phyloP scores from a whole-genome alignment of 1,140 invertebrate genomes.

The Drosophila subobscura region DNA sequence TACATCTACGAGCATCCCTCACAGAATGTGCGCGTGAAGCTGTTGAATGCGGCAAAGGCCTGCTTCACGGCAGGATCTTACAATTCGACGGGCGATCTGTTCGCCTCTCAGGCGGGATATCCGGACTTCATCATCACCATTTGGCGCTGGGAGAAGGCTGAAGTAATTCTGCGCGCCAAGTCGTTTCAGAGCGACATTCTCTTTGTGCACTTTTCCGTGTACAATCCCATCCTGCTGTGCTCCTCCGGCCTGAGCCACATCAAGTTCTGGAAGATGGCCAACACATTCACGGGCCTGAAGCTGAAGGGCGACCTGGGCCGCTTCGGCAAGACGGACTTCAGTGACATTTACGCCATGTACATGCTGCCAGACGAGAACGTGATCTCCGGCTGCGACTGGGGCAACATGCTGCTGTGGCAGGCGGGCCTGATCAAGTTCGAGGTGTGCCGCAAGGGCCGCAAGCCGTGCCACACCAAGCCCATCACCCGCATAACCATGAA shows the following conservation, averaged over 20 bases:
- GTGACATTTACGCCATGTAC: slow-evolving; percentile 92
- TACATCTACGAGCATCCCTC: slow-evolving; percentile 93
- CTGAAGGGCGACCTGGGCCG: slow-evolving; percentile 92
- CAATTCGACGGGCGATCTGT: slow-evolving; percentile 90
- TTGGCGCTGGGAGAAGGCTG: slow-evolving; percentile 92
- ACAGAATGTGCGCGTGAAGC: slow-evolving; percentile 88
- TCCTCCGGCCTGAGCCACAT: slow-evolving; percentile 92
- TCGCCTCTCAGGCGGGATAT: slow-evolving; percentile 92
- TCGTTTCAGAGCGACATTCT: slow-evolving; percentile 92
- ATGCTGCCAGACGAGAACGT: slow-evolving; percentile 94
- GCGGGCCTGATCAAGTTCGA: slow-evolving; percentile 93
- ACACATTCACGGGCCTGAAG: slow-evolving; percentile 95
- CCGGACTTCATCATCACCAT: slow-evolving; percentile 94
- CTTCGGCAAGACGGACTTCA: slow-evolving; percentile 95
- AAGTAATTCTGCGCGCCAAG: slow-evolving; percentile 90
- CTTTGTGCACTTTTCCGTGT: slow-evolving; percentile 91
- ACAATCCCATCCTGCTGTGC: slow-evolving; percentile 90
- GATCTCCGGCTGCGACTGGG: slow-evolving; percentile 93
- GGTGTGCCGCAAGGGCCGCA: slow-evolving; percentile 88
- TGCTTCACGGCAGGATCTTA: slow-evolving; percentile 91
- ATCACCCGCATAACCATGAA: slow-evolving; percentile 90
- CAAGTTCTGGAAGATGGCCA: slow-evolving; percentile 96
- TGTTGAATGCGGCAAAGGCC: slow-evolving; percentile 89
- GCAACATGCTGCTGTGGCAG: slow-evolving; percentile 95
- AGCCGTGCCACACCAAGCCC: slow-evolving; percentile 89